Conservation (phyloP, 2,888 invertebrate genomes). For the Mesorhabditis spiculigera region DNA sequence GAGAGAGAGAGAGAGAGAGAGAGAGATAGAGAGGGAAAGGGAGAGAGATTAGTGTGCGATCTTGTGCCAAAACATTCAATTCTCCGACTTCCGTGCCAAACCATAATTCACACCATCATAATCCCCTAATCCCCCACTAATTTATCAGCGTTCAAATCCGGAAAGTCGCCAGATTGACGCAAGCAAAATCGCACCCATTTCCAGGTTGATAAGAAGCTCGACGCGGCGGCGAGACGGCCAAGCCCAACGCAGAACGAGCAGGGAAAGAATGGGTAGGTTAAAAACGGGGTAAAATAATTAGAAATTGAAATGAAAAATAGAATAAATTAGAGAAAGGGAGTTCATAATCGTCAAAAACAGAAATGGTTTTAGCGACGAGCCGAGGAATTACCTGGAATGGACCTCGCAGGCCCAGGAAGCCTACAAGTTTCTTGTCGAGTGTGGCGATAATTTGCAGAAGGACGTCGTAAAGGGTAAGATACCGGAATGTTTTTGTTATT, state of each 20-base stretch:
- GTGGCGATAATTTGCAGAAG: slow-evolving; percentile 43
- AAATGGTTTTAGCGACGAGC: no score
- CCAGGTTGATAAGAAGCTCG: not conserved
- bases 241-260: not conserved
- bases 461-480: slow-evolving; percentile 12
- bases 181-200: not conserved
- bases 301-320: not conserved
- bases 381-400: slow-evolving; percentile 23
- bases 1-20: no score
- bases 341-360: not conserved
- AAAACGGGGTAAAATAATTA: not conserved
- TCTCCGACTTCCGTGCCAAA: no score
- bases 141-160: no score
- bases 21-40: no score
- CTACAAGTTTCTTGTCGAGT: slow-evolving; percentile 84
- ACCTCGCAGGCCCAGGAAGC: slow-evolving; percentile 72
- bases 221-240: not conserved
- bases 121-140: no score
- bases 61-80: no score
- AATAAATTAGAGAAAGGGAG: not conserved
- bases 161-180: no score
- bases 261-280: not conserved
- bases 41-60: no score
- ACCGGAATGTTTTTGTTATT: not conserved
- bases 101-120: no score